Evolutionary conservation across 2,888 invertebrate genomes (phyloP).

Genomic region (Bruchidius siliquastri): DNA sequence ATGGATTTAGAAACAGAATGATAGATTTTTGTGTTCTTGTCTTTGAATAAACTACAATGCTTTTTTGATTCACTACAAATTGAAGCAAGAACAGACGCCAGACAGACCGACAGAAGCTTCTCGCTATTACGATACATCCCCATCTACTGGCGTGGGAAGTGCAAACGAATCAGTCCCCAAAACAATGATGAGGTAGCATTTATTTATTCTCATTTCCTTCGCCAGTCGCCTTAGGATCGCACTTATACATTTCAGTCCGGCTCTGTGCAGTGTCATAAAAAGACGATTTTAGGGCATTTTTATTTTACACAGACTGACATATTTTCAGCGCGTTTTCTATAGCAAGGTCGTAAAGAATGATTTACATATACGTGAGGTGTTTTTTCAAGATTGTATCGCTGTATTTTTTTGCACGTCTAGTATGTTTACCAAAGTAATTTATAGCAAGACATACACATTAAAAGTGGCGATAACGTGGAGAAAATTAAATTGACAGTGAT

Average conservation of each 20-base stretch:
- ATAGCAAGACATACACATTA: not conserved
- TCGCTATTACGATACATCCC: too few species aligned
- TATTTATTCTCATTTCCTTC: too few species aligned
- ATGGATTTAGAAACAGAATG: too few species aligned
- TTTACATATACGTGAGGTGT: not conserved
- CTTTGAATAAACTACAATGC: too few species aligned
- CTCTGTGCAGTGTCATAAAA: not conserved
- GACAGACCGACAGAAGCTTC: too few species aligned
- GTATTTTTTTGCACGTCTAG: not conserved
- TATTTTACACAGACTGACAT: not conserved
- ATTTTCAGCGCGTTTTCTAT: not conserved
- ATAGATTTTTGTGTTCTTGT: too few species aligned
- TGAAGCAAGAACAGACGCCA: too few species aligned
- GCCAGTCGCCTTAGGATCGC: too few species aligned
- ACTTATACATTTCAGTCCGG: not conserved
- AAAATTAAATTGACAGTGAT: not conserved
- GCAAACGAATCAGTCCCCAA: too few species aligned
- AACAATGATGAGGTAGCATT: too few species aligned
- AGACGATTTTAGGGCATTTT: not conserved
- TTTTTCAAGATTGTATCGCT: not conserved
- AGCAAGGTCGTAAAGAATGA: not conserved
- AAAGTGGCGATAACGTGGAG: not conserved
- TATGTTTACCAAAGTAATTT: not conserved
- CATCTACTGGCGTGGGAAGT: too few species aligned
- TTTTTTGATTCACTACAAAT: too few species aligned